phyloP scores from a whole-genome alignment of 2,797 vertebrate genomes.

The Enteromius radiatus region DNA sequence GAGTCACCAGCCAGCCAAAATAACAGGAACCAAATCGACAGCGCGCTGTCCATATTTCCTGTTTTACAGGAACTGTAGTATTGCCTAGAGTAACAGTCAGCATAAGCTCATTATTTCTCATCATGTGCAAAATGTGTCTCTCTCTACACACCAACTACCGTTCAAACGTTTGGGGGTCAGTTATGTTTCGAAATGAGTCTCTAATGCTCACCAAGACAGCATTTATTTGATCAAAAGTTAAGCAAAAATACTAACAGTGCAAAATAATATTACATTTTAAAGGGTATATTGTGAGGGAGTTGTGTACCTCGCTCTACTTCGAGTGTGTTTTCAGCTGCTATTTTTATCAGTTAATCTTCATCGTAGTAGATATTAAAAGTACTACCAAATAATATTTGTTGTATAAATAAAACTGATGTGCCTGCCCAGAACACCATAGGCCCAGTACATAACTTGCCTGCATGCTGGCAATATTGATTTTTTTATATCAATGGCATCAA shows the following conservation, averaged over 20 bases:
- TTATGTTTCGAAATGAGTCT: background rate
- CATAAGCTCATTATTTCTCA: background rate
- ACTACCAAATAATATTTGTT: too few relatives aligned
- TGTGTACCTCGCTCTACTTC: too few relatives aligned
- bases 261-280: background rate
- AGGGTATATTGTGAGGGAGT: too few relatives aligned
- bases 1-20: conserved; percentile 92
- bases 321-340: too few relatives aligned
- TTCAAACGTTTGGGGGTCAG: background rate
- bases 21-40: conserved; percentile 94
- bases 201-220: background rate
- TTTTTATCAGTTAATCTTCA: too few relatives aligned
- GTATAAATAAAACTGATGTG: too few relatives aligned
- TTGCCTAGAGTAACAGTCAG: conserved; percentile 77
- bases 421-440: too few relatives aligned
- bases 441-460: too few relatives aligned
- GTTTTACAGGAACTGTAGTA: conserved; percentile 88
- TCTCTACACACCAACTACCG: background rate
- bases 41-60: conserved; percentile 91
- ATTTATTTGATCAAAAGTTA: background rate
- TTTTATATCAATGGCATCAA: too few relatives aligned
- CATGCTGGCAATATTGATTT: too few relatives aligned
- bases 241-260: background rate
- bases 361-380: too few relatives aligned
- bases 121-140: background rate